phyloP scores from a whole-genome alignment of 2,113 vertebrate genomes.

The Nettapus auritus region DNA sequence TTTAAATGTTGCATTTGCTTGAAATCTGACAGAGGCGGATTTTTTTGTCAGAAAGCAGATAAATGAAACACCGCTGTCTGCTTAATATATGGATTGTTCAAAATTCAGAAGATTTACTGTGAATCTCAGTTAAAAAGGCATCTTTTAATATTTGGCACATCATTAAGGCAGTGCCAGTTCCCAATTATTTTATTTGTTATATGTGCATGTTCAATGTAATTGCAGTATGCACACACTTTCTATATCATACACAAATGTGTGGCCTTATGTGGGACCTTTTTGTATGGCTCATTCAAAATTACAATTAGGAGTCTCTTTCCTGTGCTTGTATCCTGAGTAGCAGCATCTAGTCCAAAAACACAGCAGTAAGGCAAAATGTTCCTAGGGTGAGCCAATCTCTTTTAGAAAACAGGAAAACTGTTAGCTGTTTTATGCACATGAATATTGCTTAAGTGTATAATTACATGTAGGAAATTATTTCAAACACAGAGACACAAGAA shows the following conservation, averaged over 20 bases:
- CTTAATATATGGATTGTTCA: not conserved
- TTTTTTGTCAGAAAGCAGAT: conserved; percentile 22
- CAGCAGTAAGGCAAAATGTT: not conserved
- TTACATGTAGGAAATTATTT: conserved; percentile 59
- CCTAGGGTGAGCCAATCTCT: conserved; percentile 9
- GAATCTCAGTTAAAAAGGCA: not conserved
- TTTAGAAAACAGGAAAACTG: conserved; percentile 32
- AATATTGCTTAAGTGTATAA: conserved; percentile 54
- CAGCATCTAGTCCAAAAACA: not conserved
- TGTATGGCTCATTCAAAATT: not conserved
- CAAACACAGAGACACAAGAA: conserved; percentile 44
- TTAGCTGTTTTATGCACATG: conserved; percentile 25
- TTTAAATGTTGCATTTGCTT: not conserved
- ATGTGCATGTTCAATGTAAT: not conserved
- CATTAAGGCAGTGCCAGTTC: not conserved
- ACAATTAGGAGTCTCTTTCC: not conserved
- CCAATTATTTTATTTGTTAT: not conserved
- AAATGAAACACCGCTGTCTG: not conserved
- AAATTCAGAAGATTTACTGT: not conserved
- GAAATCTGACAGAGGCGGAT: not conserved
- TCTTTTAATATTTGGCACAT: not conserved
- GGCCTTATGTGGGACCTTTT: not conserved
- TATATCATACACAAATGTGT: not conserved
- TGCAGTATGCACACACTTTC: not conserved
- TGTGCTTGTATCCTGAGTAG: not conserved